Percentiles rank a stretch among this genome's conserved stretches.
Evolutionary conservation across 2,797 vertebrate species (phyloP).

Genomic region (Mionectes olivaceus): DNA sequence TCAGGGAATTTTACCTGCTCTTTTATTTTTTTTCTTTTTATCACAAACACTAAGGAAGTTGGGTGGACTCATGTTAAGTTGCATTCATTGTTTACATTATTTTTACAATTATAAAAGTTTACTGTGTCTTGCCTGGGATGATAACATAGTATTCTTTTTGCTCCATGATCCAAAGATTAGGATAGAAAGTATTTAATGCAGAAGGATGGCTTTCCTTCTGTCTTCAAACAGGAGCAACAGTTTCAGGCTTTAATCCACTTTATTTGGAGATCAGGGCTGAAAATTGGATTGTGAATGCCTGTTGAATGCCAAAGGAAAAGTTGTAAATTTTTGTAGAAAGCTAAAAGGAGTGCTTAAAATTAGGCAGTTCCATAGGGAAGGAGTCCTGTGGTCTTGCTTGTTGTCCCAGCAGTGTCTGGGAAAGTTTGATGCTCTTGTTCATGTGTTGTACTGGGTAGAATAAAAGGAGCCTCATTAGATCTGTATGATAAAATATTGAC

Average conservation of each 20-base stretch:
- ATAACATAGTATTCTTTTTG: neutral
- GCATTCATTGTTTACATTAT: neutral
- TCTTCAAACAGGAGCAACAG: neutral
- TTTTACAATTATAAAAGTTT: neutral
- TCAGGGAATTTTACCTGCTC: neutral
- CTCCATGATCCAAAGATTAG: neutral
- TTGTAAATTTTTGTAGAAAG: neutral
- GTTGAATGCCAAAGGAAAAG: slow-evolving; percentile 9
- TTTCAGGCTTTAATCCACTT: slow-evolving; percentile 24
- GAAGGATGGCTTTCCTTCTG: neutral
- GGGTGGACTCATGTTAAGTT: neutral
- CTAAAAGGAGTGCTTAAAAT: neutral
- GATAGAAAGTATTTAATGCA: neutral
- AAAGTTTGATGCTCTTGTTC: neutral
- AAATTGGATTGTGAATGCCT: neutral
- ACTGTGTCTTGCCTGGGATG: neutral
- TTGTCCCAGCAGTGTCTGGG: neutral
- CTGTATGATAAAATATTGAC: neutral
- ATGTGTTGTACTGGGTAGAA: neutral
- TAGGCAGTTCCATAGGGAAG: neutral
- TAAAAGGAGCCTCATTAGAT: slow-evolving; percentile 13
- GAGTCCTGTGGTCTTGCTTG: neutral
- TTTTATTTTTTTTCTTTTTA: neutral
- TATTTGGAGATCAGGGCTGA: neutral
- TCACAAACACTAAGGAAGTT: neutral